Base-by-base conservation (phyloP, 2,888 invertebrate species). In the Dicranocentrus wangi region DNA sequence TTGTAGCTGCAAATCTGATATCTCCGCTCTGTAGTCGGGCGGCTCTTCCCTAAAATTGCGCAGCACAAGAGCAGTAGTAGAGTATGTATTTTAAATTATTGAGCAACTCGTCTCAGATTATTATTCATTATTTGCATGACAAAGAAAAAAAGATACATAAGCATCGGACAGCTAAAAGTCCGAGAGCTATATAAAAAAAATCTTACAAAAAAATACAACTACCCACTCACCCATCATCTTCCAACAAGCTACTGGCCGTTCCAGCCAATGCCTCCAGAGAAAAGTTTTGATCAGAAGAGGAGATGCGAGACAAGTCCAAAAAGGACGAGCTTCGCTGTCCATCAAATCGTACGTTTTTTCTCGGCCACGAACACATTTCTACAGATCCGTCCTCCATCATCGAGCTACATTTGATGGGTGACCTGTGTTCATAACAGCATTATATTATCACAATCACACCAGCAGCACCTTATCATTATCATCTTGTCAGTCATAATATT, bases 1-100 rank as follows among this genome's bases (percentile, higher is more conserved):
- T 69, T 82, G 75, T 13, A 83, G 84, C n/a, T 77, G 58, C 13
- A 85, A 70, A 17, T 85, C 82, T 0, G 85, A 72, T 43, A 85
- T 82, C 68, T 84, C 81, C 15, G 79, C 78, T 32, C 75, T 75
- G 2, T n/a, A 72, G 32, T 79, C 71, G 0, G 65, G 71, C n/a
- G n/a, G n/a, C n/a, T n/a, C n/a, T 27, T 72, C 71, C n/a, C 70
- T 77, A n/a, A n/a, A 32, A 32, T 61, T n/a, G n/a, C 61, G n/a
- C 5, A 53, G 7, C 39, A 39, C 8, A 39, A 39, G 13, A 17
- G 10, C 53, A 53, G 53, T 1, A 2, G 7, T n/a, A n/a, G n/a
- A n/a, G n/a, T n/a, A n/a, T n/a, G n/a, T n/a, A n/a, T n/a, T 43
- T 43, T n/a, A 43, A 43, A 3, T 8, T 43, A 2, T 43, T 43